Evolutionary conservation across 2,888 invertebrate species (phyloP).

Genomic region (Netelia fuscicornis): DNA sequence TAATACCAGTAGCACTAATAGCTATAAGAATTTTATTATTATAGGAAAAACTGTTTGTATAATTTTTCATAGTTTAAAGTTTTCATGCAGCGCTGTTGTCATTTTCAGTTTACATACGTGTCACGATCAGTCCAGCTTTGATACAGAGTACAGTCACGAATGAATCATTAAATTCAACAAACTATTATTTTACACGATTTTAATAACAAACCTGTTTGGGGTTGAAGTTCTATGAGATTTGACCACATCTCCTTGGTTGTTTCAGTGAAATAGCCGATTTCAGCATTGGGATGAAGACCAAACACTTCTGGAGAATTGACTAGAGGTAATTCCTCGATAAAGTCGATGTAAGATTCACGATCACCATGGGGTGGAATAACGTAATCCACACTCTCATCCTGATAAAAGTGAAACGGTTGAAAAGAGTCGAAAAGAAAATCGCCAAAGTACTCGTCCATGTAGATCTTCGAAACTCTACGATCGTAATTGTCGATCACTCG

Average conservation of each 20-base stretch:
- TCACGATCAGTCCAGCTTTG: conserved; percentile 49
- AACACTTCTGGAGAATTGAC: conserved; percentile 96
- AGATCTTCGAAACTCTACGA: conserved; percentile 93
- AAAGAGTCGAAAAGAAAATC: conserved; percentile 96
- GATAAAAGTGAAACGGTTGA: conserved; percentile 96
- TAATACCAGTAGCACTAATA: conserved; percentile 89
- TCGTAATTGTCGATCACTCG: conserved; percentile 97
- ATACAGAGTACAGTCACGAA: neutral
- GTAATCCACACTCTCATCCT: conserved; percentile 91
- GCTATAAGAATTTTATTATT: conserved; percentile 84
- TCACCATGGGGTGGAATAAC: conserved; percentile 90
- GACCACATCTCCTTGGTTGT: conserved; percentile 95
- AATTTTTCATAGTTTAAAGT: neutral
- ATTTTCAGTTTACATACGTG: conserved; percentile 50
- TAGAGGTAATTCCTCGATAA: conserved; percentile 92
- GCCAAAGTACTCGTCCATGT: conserved; percentile 98
- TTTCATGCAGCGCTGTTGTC: neutral
- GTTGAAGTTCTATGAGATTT: conserved; percentile 94
- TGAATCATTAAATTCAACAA: conserved; percentile 1
- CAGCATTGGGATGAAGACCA: conserved; percentile 97
- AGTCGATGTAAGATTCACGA: conserved; percentile 89
- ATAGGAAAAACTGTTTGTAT: neutral
- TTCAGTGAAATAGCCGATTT: conserved; percentile 96
- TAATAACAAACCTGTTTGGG: conserved; percentile 90
- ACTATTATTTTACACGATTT: neutral